A percentile compares a stretch with the other conserved stretches of the same genome.
Evolutionary conservation across 2,888 invertebrate genomes (phyloP).

Genomic region (Drosophila eohydei): DNA sequence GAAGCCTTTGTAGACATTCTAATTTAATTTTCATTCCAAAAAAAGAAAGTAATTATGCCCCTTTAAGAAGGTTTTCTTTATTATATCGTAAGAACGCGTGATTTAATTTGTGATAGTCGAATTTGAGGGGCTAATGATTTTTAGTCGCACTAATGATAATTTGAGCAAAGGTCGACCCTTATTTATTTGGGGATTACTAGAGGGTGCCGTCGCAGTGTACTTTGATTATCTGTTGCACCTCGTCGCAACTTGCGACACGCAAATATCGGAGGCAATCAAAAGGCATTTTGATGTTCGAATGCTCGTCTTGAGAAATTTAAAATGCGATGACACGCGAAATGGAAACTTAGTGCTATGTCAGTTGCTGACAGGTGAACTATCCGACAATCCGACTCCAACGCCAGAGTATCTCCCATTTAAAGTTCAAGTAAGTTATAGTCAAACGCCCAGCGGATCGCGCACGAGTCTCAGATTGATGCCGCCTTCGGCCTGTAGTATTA

Average conservation of each 20-base stretch:
- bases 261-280: constrained; percentile 59
- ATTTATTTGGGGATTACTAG: constrained; percentile 20
- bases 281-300: constrained; percentile 38
- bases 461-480: constrained; percentile 82
- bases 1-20: too few relatives aligned
- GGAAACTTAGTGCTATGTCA: constrained; percentile 51
- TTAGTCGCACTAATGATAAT: not conserved
- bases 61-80: not conserved
- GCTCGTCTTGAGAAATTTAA: constrained; percentile 41
- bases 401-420: not conserved
- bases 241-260: constrained; percentile 49
- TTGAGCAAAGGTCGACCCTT: constrained; percentile 20
- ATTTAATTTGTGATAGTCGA: constrained; percentile 1
- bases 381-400: not conserved
- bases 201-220: not conserved
- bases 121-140: not conserved
- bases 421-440: constrained; percentile 18
- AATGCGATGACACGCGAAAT: constrained; percentile 62
- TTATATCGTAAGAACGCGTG: not conserved
- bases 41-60: too few relatives aligned
- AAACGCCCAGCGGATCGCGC: constrained; percentile 75
- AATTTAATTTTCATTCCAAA: too few relatives aligned
- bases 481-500: constrained; percentile 82
- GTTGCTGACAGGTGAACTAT: constrained; percentile 40
- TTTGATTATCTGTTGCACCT: constrained; percentile 23